A percentile compares a stretch with the other conserved stretches of the same genome.
Evolutionary conservation across 2,797 vertebrate species (phyloP).

Genomic region (Coccyzus lansbergi): DNA sequence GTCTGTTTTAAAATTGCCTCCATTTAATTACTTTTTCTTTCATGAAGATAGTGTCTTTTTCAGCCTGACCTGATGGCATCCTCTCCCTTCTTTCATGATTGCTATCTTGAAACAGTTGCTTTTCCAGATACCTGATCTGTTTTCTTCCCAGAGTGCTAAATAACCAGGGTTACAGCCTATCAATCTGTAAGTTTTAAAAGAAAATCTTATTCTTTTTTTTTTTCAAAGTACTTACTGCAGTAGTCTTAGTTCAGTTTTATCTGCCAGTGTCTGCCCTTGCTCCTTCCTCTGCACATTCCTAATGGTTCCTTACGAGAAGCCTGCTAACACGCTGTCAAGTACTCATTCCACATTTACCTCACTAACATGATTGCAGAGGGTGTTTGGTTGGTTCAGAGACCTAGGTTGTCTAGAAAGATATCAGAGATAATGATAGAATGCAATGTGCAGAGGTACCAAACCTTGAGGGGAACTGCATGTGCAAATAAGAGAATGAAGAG

Average conservation of each 20-base stretch:
- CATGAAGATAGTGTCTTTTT: not conserved
- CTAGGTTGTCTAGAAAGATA: not conserved
- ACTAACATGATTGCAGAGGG: not conserved
- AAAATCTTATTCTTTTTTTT: not conserved
- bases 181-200: not conserved
- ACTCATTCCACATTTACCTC: not conserved
- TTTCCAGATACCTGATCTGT: not conserved
- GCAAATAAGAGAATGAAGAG: not conserved
- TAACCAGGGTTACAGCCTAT: not conserved
- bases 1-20: not conserved
- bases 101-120: not conserved
- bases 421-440: not conserved
- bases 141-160: not conserved
- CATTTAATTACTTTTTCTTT: not conserved
- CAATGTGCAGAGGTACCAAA: not conserved
- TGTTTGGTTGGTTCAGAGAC: not conserved
- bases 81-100: not conserved
- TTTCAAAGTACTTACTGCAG: not conserved
- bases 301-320: not conserved
- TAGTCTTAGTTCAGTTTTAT: not conserved
- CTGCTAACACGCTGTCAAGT: not conserved
- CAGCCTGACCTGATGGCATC: not conserved
- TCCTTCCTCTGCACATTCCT: not conserved
- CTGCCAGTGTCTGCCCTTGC: not conserved
- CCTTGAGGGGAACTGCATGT: not conserved